Base-by-base conservation (phyloP, 2,113 vertebrate species). In the Anolis sagrei region DNA sequence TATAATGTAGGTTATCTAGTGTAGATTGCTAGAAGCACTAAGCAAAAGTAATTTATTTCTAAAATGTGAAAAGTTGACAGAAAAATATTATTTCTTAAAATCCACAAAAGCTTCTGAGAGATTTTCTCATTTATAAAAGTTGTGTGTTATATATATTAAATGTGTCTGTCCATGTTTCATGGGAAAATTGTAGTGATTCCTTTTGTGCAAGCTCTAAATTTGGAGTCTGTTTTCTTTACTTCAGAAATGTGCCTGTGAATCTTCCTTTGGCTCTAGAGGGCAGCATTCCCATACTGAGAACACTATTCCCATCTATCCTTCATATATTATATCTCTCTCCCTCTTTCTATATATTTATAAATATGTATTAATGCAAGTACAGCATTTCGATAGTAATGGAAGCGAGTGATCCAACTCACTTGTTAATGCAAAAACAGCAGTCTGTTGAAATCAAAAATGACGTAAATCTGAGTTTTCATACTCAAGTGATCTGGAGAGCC, bases 261-360 rank as follows among this genome's bases (percentile, higher is more conserved):
- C 2, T 0, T 2, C 39, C 27, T 48, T 89, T 75, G 61, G 1
- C 94, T 86, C 81, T 91, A 93, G 94, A 82, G 93, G 94, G 94
- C 94, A 94, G 89, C 75, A 82, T 86, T 93, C 54, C 51, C 82
- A 58, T 86, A 58, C 23, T 73, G 78, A 80, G 21, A 36, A 10
- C n/a, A 39, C 49, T 44, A 1, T 1, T 2, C 18, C 2, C 14
- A 72, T 3, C 54, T 58, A 18, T 58, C 54, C 11, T 58, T 16
- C 13, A 58, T 58, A 58, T 44, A 5, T 44, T 44, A 58, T 14
- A 51, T 54, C 10, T 18, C 16, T 58, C 4, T 76, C n/a, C n/a
- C 51, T 51, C 75, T 49, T 16, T 18, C 14, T 29, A n/a, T 51
- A 19, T 18, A 4, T 58, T 16, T 58, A 18, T 58, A 18, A 16